Evolutionary conservation across 1,140 invertebrate genomes (phyloP), one percentile per base, ranked within the genome.

Genomic region (Diabrotica undecimpunctata): DNA sequence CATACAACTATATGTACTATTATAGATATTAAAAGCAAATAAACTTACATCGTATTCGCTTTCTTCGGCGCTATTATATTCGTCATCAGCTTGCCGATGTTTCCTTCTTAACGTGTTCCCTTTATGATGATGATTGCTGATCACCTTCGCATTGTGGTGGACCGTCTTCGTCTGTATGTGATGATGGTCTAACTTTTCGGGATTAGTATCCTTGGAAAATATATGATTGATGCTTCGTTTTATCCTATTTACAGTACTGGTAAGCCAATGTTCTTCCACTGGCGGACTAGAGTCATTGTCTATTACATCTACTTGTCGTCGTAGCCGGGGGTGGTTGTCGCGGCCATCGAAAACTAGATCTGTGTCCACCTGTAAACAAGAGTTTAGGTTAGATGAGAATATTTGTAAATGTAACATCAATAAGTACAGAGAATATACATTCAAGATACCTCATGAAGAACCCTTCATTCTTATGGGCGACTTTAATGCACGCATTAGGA

Each of bases 321-420:
- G 62, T 73, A 72, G 66, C 59, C 68, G 71, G 55, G 68, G 66
- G 61, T 68, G 66, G 55, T 69, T 65, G 50, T 70, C 63, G 41
- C 66, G 41, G 55, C 38, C 60, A 59, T 79, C 77, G 61, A 79
- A 78, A 57, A 77, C 70, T 70, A 79, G 64, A 65, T 79, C 77
- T 53, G 72, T 64, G 54, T 78, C 75, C 51, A 69, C 68, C 77
- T 78, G 70, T 38, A 77, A 75, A 41, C 61, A 69, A 70, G 1
- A 25, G 4, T 25, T 25, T 25, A 25, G 25, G 25, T 25, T 25
- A 25, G 4, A 25, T 25, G 1, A 25, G 25, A 25, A 25, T 25
- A 2, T 25, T 25, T 25, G 25, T 25, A 25, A 25, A 25, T 25
- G 25, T 25, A 25, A 25, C 4, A 4, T 25, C 25, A 4, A 25